Base-by-base conservation (phyloP, 2,113 vertebrate species). In the Turnix velox region DNA sequence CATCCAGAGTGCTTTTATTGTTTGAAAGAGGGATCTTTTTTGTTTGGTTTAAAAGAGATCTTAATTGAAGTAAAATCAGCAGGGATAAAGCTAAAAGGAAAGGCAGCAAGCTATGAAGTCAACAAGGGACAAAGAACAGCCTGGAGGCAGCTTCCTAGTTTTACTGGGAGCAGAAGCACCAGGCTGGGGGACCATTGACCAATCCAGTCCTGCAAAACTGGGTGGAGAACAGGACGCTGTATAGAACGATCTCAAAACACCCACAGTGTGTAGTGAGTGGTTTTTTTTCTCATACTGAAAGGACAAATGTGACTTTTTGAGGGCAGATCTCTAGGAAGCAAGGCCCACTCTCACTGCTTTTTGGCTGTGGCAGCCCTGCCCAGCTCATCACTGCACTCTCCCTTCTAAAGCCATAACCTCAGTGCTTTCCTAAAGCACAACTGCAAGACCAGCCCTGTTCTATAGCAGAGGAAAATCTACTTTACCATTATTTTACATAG, bases 331-430 rank as follows among this genome's bases (percentile, higher is more conserved):
- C 46, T 10, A 65, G 42, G 35, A 48, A 7, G 40, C 10, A 51
- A 39, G 18, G 27, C 57, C 33, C 0, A 71, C 6, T 22, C 45
- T 71, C 51, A 15, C 22, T 22, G 58, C 24, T 48, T 58, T 15
- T 23, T 35, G 25, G 49, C 33, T 76, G 24, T 42, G 33, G 22
- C 39, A 72, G 66, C 9, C 13, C 33, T n/a, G 25, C 35, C 51
- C 33, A 72, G 65, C 33, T 42, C 35, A 23, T 43, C 19, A 14
- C 11, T 1, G 0, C 3, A 0, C 14, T 10, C 25, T 45, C 43
- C 37, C 27, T 68, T 57, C 19, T 30, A 51, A 48, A 43, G 37
- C 27, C 23, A 9, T 48, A 80, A 55, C 27, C 28, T 37, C 12
- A 57, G 24, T 12, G 22, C 31, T 62, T 31, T 63, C 10, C 43